Base-by-base conservation (phyloP, 2,113 vertebrate genomes). In the Stomatorhinus ivindoensis region DNA sequence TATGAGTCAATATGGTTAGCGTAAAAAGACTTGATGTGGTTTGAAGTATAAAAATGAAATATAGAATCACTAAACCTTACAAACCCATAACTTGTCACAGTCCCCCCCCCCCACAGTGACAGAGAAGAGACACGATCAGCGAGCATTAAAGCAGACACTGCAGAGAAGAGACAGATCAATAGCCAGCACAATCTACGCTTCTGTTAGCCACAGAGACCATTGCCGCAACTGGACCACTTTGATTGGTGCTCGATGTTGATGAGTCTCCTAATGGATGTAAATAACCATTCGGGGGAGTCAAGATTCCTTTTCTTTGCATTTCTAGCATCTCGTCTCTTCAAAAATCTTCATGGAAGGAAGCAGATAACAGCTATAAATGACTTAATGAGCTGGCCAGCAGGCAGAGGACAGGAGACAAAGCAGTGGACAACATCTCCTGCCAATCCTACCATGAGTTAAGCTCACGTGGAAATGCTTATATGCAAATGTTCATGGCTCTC, bases 391-490 rank as follows among this genome's bases (percentile, higher is more conserved):
- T 65, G 55, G 35, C 15, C 39, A 87, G 87, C 35, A 44, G 7
- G 87, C 87, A 15, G 17, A 87, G 19, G 55, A 65, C 31, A 21
- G 19, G 19, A 42, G 31, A 48, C 17, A 19, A 55, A 47, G 42
- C 87, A 61, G 87, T n/a, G 19, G 2, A 17, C 4, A 50, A 46
- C 35, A 65, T 42, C 53, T 87, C 53, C 39, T 87, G n/a, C 21
- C 31, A 61, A 73, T 27, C 61, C 51, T n/a, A 86, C 53, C 44
- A 8, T 73, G 51, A 31, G 21, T 27, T 48, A 27, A 13, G 46
- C 87, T 69, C 53, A 84, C 85, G n/a, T 82, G 84, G 82, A 82
- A 91, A 91, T 53, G 88, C 87, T 90, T 88, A 88, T 86, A 86
- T 82, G 46, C 47, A 48, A 48, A 80, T 27, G 35, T 80, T 65